A percentile compares a stretch with the other conserved stretches of the same genome.
Evolutionary conservation across 92 coral and sea anemone genomes (phyloP).

Genomic region (Parazoanthus darwini): DNA sequence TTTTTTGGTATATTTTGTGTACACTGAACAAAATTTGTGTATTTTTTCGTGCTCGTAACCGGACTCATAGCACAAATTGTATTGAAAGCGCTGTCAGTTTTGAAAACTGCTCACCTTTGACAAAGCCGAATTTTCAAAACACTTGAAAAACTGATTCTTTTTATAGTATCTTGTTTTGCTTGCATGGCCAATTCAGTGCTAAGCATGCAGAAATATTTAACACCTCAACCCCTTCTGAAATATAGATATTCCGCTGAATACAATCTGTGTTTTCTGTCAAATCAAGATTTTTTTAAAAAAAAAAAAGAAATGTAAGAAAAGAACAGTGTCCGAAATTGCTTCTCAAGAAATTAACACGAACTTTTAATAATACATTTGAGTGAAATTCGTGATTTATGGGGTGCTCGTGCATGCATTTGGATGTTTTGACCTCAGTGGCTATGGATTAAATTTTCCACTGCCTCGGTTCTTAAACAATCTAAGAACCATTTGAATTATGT

Average conservation of each 20-base stretch:
- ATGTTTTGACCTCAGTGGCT: not conserved
- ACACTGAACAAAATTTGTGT: not conserved
- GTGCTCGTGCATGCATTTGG: not conserved
- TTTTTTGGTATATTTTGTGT: not conserved
- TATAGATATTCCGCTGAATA: too few relatives aligned
- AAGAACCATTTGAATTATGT: too few relatives aligned
- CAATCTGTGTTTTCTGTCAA: too few relatives aligned
- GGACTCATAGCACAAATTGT: not conserved
- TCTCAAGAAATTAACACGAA: too few relatives aligned
- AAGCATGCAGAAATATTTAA: not conserved
- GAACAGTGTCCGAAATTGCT: too few relatives aligned
- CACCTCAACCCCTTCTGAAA: too few relatives aligned
- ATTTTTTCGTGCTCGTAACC: not conserved
- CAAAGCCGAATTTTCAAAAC: conserved; percentile 1
- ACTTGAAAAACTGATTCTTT: not conserved
- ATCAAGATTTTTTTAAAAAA: too few relatives aligned
- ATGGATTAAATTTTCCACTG: too few relatives aligned
- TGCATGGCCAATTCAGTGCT: not conserved
- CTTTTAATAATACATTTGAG: too few relatives aligned
- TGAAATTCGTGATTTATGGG: too few relatives aligned
- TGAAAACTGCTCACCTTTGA: not conserved
- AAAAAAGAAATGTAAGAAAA: too few relatives aligned
- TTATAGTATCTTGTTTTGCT: not conserved
- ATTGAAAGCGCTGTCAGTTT: not conserved
- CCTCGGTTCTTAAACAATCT: too few relatives aligned